Conservation (phyloP, 2,113 vertebrate species). For the Thomomys bottae region DNA sequence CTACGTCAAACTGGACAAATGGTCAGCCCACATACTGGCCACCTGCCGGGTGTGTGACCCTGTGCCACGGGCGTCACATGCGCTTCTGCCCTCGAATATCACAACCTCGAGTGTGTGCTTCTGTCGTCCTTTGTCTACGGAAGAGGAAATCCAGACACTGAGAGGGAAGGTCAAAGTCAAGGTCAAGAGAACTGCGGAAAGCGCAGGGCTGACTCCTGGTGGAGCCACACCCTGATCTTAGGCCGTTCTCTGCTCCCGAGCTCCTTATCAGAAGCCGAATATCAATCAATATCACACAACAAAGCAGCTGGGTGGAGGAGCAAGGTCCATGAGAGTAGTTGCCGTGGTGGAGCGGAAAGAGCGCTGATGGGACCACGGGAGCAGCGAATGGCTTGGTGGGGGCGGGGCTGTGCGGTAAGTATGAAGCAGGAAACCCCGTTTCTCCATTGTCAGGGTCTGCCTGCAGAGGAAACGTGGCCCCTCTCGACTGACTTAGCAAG, state of each 20-base stretch:
- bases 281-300: slow-evolving; percentile 4
- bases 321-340: slow-evolving; percentile 9
- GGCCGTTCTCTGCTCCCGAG: not conserved
- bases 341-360: slow-evolving; percentile 27
- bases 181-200: not conserved
- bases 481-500: slow-evolving; percentile 52
- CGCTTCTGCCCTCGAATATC: not conserved
- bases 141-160: not conserved
- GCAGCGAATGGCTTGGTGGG: slow-evolving; percentile 50
- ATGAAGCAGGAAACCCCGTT: slow-evolving; percentile 62
- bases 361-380: slow-evolving; percentile 16
- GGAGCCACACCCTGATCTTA: not conserved
- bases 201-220: not conserved
- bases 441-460: slow-evolving; percentile 18
- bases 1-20: not conserved
- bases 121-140: not conserved
- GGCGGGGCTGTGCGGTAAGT: slow-evolving; percentile 1
- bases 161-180: not conserved
- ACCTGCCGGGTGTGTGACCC: no score
- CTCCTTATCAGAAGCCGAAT: not conserved
- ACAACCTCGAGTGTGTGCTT: not conserved
- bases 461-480: slow-evolving; percentile 29
- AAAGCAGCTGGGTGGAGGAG: not conserved
- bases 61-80: fast-evolving
- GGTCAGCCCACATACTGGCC: not conserved